Conservation (phyloP, 1,140 invertebrate species). For the Phymorhynchus buccinoides region DNA sequence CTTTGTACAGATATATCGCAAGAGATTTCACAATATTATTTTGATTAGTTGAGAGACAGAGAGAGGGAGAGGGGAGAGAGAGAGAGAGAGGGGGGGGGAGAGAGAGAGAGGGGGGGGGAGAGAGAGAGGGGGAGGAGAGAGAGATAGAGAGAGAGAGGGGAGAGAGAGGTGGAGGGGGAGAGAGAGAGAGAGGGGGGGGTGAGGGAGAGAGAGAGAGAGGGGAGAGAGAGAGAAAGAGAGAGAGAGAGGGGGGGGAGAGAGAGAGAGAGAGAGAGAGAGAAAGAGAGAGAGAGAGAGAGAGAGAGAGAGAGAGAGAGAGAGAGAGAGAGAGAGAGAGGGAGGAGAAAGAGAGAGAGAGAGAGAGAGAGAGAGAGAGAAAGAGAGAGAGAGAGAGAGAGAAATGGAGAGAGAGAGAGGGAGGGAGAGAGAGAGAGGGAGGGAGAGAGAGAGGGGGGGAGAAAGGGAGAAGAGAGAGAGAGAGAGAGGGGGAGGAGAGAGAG, state of each 20-base stretch:
- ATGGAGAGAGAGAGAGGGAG: not conserved
- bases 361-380: not conserved
- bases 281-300: not conserved
- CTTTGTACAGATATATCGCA: too few species aligned
- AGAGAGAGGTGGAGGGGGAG: too few species aligned
- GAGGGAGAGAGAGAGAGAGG: not conserved
- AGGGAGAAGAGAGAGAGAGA: not conserved
- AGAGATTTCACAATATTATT: too few species aligned
- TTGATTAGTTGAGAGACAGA: too few species aligned
- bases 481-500: not conserved
- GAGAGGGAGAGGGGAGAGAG: too few species aligned
- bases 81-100: too few species aligned
- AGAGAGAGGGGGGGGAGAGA: too few species aligned
- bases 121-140: not conserved
- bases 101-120: not conserved
- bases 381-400: not conserved
- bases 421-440: slow-evolving; percentile 8
- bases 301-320: not conserved
- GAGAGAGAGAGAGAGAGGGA: too few species aligned
- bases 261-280: not conserved
- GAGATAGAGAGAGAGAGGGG: not conserved
- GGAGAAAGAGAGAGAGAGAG: not conserved
- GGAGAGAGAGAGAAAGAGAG: too few species aligned
- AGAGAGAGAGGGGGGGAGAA: too few species aligned
- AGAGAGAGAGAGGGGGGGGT: too few species aligned